A percentile compares a stretch with the other conserved stretches of the same genome.
phyloP scores from a whole-genome alignment of 2,888 invertebrate species.

The Xestia c-nigrum region DNA sequence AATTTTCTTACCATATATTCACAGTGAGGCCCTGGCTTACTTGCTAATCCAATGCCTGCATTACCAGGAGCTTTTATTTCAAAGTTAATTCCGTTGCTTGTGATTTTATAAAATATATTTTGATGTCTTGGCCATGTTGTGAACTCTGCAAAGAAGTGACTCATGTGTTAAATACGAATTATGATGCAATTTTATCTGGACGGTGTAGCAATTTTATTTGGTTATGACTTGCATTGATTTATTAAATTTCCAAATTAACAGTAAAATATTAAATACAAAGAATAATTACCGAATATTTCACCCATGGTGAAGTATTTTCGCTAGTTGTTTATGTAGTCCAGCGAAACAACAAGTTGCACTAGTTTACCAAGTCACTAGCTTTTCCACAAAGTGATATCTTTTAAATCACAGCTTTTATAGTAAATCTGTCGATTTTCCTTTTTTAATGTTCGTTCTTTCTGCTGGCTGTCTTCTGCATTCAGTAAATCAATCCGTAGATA shows the following conservation, averaged over 20 bases:
- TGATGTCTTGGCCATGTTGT: conserved; percentile 73
- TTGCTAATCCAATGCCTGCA: conserved; percentile 76
- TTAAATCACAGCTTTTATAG: neutral
- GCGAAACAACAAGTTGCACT: neutral
- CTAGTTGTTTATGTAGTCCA: neutral
- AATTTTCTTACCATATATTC: conserved; percentile 72
- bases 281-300: conserved; percentile 54
- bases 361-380: neutral
- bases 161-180: conserved; percentile 24
- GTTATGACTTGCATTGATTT: neutral
- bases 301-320: conserved; percentile 46
- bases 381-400: neutral
- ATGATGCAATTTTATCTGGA: conserved; percentile 25
- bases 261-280: neutral
- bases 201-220: neutral
- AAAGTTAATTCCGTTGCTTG: conserved; percentile 75
- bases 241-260: too few relatives aligned
- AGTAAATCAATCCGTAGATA: too few relatives aligned
- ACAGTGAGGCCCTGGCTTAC: conserved; percentile 64
- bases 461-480: too few relatives aligned
- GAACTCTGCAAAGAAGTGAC: conserved; percentile 73
- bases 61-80: conserved; percentile 74
- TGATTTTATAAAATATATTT: conserved; percentile 75
- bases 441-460: too few relatives aligned
- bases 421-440: neutral